These are phyloP conservation scores for Epicauta chinensis DNA, from an alignment of 1,140 invertebrate genomes.

Conservation along the genomic window DNA sequence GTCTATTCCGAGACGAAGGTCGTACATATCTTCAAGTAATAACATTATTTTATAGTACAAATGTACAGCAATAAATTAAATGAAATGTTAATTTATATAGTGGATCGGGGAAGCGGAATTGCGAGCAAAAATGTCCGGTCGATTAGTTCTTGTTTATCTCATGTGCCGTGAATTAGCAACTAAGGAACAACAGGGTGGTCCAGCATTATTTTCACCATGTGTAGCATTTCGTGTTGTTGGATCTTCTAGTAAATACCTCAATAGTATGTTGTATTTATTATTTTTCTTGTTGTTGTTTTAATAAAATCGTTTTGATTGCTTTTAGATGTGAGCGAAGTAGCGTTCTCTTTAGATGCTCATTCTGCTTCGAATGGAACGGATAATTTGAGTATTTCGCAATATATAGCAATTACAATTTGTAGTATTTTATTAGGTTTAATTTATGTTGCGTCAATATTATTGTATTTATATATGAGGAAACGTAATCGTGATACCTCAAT, in stretches of 20 bases:
- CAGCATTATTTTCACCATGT: slow-evolving; percentile 69
- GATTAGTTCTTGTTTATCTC: slow-evolving; percentile 69
- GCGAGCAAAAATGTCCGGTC: slow-evolving; percentile 65
- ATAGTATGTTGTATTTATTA: slow-evolving; percentile 51
- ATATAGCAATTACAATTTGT: slow-evolving; percentile 73
- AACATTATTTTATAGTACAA: neutral
- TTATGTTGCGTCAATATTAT: slow-evolving; percentile 74
- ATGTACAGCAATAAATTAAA: no score
- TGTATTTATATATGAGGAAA: slow-evolving; percentile 63
- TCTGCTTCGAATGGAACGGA: slow-evolving; percentile 44
- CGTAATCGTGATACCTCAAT: slow-evolving; percentile 34
- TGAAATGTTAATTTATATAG: slow-evolving; percentile 47
- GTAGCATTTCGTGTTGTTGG: slow-evolving; percentile 79
- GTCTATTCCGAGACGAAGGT: slow-evolving; percentile 70
- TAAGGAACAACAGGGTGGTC: slow-evolving; percentile 40
- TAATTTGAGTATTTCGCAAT: slow-evolving; percentile 61
- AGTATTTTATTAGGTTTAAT: slow-evolving; percentile 72
- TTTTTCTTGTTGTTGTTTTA: neutral
- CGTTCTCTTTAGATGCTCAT: slow-evolving; percentile 62
- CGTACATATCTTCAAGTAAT: slow-evolving; percentile 69
- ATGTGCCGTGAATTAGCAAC: slow-evolving; percentile 69
- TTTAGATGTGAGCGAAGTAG: slow-evolving; percentile 70
- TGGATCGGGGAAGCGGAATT: slow-evolving; percentile 75
- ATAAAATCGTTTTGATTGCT: slow-evolving; percentile 15
- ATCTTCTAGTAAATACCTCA: slow-evolving; percentile 57